phyloP scores from a whole-genome alignment of 2,888 invertebrate species.

The Prosopocoilus inquinatus region DNA sequence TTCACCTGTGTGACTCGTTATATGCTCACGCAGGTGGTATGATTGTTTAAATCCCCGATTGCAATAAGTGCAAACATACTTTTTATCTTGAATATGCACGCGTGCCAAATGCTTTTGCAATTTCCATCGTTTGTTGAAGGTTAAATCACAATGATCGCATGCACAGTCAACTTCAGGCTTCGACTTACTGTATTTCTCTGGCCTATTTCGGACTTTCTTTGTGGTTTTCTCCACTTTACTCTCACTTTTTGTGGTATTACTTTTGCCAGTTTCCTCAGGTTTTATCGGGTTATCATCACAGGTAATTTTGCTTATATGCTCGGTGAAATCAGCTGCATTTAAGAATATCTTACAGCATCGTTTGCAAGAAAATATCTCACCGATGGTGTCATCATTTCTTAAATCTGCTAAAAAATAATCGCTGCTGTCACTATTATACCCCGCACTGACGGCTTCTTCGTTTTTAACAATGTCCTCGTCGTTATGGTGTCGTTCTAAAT shows the following conservation, averaged over 20 bases:
- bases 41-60: slow-evolving; percentile 38
- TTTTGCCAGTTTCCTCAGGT: neutral
- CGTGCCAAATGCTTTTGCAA: slow-evolving; percentile 34
- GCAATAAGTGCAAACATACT: slow-evolving; percentile 31
- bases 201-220: slow-evolving; percentile 9
- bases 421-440: slow-evolving; percentile 8
- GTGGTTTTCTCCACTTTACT: neutral
- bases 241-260: neutral
- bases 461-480: neutral
- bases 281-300: neutral
- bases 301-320: neutral
- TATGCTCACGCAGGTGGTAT: slow-evolving; percentile 39
- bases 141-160: slow-evolving; percentile 33
- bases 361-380: neutral
- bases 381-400: neutral
- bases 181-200: slow-evolving; percentile 6
- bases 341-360: neutral
- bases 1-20: slow-evolving; percentile 40
- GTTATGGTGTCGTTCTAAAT: neutral
- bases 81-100: slow-evolving; percentile 29
- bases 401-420: slow-evolving; percentile 7
- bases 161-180: slow-evolving; percentile 15
- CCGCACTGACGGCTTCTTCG: neutral
- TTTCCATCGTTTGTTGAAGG: slow-evolving; percentile 33
- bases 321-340: neutral